A percentile compares a stretch with the other conserved stretches of the same genome.
Conservation (phyloP, 2,797 vertebrate genomes). For the Mormyrops attenuatus region DNA sequence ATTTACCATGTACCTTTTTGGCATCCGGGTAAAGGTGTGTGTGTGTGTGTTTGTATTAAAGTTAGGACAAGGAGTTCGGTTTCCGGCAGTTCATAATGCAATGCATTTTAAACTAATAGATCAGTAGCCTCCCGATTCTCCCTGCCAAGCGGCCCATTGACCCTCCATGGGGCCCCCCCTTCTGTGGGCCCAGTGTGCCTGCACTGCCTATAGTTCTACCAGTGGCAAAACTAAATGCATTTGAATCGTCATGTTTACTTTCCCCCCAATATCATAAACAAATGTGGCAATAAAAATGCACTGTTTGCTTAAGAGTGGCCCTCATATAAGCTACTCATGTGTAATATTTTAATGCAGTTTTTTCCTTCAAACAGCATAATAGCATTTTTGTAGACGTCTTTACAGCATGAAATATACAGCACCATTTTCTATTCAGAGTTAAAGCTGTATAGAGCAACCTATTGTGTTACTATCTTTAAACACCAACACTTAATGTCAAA, state of each 20-base stretch:
- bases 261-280: not conserved
- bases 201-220: too few relatives aligned
- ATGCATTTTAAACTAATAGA: not conserved
- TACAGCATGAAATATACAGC: not conserved
- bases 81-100: too few relatives aligned
- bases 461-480: not conserved
- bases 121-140: not conserved
- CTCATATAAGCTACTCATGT: not conserved
- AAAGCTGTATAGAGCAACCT: not conserved
- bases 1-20: not conserved
- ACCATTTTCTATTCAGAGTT: not conserved
- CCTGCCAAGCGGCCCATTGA: not conserved
- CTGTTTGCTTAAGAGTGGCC: not conserved
- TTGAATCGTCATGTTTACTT: not conserved
- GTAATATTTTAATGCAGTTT: not conserved
- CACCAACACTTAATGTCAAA: not conserved
- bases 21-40: too few relatives aligned
- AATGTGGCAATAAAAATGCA: not conserved
- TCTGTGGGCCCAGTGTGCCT: too few relatives aligned
- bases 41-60: too few relatives aligned
- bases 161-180: not conserved
- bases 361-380: not conserved
- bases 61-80: too few relatives aligned
- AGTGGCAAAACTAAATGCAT: too few relatives aligned
- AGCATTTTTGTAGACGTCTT: not conserved